These are phyloP conservation scores for Apamea epomidion DNA, from an alignment of 2,888 invertebrate species.

Conservation along the genomic window DNA sequence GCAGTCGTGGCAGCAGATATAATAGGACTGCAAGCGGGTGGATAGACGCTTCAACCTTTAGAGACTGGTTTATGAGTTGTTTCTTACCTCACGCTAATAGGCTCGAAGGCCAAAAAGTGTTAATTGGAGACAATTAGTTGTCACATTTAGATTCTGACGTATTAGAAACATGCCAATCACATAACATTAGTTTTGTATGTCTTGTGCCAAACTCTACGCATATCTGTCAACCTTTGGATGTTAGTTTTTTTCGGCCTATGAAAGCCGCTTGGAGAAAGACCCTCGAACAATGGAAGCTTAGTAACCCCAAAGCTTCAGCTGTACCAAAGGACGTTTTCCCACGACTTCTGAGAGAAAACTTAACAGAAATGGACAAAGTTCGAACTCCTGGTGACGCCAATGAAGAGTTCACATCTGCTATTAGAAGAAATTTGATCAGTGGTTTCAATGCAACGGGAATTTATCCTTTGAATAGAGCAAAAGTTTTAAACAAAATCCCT, in stretches of 20 bases:
- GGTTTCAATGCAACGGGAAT: constrained; percentile 20
- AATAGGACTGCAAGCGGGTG: too few relatives aligned
- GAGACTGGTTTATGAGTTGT: too few relatives aligned
- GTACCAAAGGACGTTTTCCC: constrained; percentile 23
- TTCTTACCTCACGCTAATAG: too few relatives aligned
- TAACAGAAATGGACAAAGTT: constrained; percentile 28
- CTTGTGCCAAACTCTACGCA: constrained; percentile 37
- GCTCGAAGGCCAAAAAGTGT: too few relatives aligned
- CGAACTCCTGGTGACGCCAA: constrained; percentile 14
- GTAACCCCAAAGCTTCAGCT: constrained; percentile 19
- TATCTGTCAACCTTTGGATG: constrained; percentile 54
- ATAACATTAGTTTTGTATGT: constrained; percentile 54
- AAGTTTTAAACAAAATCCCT: constrained; percentile 23
- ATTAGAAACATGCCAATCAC: constrained; percentile 28
- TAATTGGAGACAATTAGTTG: too few relatives aligned
- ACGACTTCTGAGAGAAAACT: constrained; percentile 18
- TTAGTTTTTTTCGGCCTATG: constrained; percentile 56
- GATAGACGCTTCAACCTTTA: too few relatives aligned
- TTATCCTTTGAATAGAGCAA: constrained; percentile 17
- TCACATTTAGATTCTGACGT: background rate
- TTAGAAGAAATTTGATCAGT: constrained; percentile 17
- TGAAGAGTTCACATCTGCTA: constrained; percentile 15
- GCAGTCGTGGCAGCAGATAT: too few relatives aligned
- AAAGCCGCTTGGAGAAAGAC: constrained; percentile 55
- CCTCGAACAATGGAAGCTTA: constrained; percentile 52